Conservation (phyloP, 1,140 invertebrate species). For the Caerostris extrusa region DNA sequence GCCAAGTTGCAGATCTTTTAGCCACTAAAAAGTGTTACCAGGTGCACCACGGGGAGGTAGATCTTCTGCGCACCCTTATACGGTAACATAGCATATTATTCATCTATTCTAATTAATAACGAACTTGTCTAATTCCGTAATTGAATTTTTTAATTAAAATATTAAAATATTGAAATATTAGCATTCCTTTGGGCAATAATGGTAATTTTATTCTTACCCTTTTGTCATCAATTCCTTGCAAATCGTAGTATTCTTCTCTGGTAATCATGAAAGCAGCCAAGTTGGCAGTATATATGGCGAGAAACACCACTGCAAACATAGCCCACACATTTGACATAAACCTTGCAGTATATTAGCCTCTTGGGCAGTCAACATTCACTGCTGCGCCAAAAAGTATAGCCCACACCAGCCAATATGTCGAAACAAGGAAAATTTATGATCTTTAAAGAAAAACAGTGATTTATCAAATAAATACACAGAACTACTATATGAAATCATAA, state of each 20-base stretch:
- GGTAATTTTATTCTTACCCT: slow-evolving; percentile 82
- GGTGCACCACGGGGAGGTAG: too few species aligned
- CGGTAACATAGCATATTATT: too few species aligned
- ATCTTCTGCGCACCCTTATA: too few species aligned
- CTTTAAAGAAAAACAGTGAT: slow-evolving; percentile 79
- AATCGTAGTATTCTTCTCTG: slow-evolving; percentile 97
- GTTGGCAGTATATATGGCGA: slow-evolving; percentile 97
- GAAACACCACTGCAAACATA: slow-evolving; percentile 96
- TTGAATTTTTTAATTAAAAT: too few species aligned
- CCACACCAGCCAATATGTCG: slow-evolving; percentile 99
- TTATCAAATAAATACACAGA: background rate
- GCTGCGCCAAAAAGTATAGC: slow-evolving; percentile 99
- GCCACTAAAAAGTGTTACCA: too few species aligned
- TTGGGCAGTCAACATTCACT: slow-evolving; percentile 96
- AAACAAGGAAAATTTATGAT: slow-evolving; percentile 94
- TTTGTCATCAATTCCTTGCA: slow-evolving; percentile 94
- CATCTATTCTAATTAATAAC: too few species aligned
- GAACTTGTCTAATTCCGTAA: too few species aligned
- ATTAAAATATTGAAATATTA: too few species aligned
- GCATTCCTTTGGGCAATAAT: too few species aligned
- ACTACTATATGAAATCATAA: too few species aligned
- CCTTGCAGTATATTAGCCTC: slow-evolving; percentile 93
- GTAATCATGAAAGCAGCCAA: slow-evolving; percentile 99
- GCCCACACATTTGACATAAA: slow-evolving; percentile 99
- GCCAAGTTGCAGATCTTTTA: too few species aligned